These are phyloP conservation scores for Ophion obscuratus DNA, from an alignment of 2,888 invertebrate genomes.

Conservation along the genomic window DNA sequence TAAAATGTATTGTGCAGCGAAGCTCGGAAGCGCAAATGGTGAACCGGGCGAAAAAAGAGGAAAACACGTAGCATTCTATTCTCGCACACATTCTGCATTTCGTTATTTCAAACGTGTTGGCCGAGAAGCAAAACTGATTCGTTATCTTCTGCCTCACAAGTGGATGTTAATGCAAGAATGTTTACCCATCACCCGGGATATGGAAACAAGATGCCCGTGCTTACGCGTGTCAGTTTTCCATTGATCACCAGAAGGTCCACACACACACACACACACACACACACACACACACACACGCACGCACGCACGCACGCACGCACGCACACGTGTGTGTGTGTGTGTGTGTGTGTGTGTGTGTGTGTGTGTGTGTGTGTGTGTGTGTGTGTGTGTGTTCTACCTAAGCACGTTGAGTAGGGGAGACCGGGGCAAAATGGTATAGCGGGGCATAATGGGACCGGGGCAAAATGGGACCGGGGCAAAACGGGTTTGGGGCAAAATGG, in stretches of 20 bases:
- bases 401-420: too few species aligned
- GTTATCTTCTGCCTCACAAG: not conserved
- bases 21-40: not conserved
- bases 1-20: constrained; percentile 3
- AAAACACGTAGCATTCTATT: not conserved
- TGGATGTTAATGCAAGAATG: not conserved
- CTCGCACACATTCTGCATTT: not conserved
- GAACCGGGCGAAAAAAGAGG: not conserved
- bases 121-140: not conserved
- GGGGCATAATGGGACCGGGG: too few species aligned
- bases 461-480: too few species aligned
- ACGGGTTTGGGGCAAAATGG: too few species aligned
- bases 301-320: too few species aligned
- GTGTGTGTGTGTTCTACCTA: too few species aligned
- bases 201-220: not conserved
- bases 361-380: too few species aligned
- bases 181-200: not conserved
- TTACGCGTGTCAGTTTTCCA: not conserved
- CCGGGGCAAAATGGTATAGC: too few species aligned
- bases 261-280: not conserved
- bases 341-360: too few species aligned
- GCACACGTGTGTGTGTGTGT: too few species aligned
- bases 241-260: not conserved
- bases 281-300: not conserved
- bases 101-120: not conserved